Evolutionary conservation across 2,797 vertebrate species (phyloP).

Genomic region (Jordanella pulchra): DNA sequence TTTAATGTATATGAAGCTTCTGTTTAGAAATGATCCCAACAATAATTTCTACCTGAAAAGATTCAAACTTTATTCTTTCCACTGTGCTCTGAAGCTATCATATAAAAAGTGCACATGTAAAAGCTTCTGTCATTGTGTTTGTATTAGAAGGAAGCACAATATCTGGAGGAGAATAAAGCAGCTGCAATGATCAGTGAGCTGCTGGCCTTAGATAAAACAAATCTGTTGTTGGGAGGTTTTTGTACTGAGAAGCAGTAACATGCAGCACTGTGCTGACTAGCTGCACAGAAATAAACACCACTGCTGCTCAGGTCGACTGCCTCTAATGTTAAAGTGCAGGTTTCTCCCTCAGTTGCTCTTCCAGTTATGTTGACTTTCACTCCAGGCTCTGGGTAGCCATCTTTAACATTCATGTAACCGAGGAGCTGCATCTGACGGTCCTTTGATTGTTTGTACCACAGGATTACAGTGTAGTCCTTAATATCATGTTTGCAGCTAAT

Average conservation of each 20-base stretch:
- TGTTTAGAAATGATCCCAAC: no score
- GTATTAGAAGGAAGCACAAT: not conserved
- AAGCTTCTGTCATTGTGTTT: no score
- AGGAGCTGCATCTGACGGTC: constrained; percentile 34
- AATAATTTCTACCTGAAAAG: no score
- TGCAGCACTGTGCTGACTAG: constrained; percentile 44
- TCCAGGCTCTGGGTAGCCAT: not conserved
- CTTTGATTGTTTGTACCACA: constrained; percentile 60
- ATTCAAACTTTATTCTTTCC: no score
- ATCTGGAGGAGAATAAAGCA: not conserved
- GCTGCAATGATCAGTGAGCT: not conserved
- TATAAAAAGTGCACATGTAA: no score
- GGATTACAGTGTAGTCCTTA: constrained; percentile 28
- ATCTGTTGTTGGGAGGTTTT: not conserved
- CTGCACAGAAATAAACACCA: constrained; percentile 62
- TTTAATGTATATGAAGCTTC: no score
- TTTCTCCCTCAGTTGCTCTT: constrained; percentile 21
- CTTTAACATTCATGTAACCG: constrained; percentile 23
- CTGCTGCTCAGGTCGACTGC: constrained; percentile 29
- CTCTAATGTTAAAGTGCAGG: constrained; percentile 32
- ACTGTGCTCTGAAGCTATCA: no score
- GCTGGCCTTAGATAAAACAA: not conserved
- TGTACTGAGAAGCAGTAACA: constrained; percentile 6
- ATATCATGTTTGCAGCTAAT: constrained; percentile 50
- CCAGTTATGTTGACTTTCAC: constrained; percentile 18